phyloP scores from a whole-genome alignment of 2,797 vertebrate genomes.

The Chiroxiphia lanceolata region DNA sequence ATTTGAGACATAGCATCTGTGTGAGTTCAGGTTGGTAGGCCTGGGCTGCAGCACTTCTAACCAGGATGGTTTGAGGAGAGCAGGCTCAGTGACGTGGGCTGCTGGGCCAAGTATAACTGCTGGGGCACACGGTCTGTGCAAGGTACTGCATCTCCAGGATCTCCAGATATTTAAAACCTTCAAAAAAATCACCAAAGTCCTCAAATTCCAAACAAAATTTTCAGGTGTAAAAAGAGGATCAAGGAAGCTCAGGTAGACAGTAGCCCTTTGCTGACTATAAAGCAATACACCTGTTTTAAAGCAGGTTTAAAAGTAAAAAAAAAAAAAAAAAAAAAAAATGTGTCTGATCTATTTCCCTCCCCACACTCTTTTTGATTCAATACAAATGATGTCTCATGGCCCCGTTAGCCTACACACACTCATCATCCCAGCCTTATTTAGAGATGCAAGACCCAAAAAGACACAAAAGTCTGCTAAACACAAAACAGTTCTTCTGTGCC shows the following conservation, averaged over 20 bases:
- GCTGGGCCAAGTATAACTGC: neutral
- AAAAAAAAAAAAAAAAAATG: too few species aligned
- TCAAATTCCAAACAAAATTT: neutral
- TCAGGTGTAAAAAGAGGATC: neutral
- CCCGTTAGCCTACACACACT: neutral
- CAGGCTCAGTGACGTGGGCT: accelerated
- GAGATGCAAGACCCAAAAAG: neutral
- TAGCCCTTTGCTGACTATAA: neutral
- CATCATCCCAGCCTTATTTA: neutral
- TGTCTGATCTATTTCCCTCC: neutral
- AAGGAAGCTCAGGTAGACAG: neutral
- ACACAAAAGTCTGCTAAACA: neutral
- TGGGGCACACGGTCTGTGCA: accelerated
- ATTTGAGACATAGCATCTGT: neutral
- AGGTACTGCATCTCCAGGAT: neutral
- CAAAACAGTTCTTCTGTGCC: neutral
- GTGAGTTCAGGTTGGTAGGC: neutral
- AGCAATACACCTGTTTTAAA: neutral
- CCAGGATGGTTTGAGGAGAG: neutral
- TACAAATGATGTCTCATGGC: neutral
- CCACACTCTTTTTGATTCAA: accelerated
- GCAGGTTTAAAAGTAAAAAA: neutral
- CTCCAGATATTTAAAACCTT: neutral
- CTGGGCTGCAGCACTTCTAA: neutral
- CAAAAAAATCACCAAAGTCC: neutral